Conservation (phyloP, 2,888 invertebrate genomes). For the Vanessa cardui region DNA sequence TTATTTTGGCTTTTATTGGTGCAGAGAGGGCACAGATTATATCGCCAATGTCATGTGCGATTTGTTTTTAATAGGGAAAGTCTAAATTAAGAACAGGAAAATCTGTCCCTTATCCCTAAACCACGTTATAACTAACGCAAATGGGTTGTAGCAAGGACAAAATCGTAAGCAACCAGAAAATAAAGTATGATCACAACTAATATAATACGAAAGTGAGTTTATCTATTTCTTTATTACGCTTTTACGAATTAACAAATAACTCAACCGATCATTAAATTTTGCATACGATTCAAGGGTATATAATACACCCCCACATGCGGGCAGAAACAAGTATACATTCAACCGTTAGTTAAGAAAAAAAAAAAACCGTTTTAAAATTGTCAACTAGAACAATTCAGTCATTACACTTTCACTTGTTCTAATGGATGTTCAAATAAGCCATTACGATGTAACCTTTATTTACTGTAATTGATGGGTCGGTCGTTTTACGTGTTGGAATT, state of each 20-base stretch:
- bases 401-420: constrained; percentile 23
- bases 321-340: background rate
- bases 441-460: constrained; percentile 16
- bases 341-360: background rate
- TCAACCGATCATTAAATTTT: no score
- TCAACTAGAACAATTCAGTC: no score
- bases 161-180: background rate
- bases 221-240: no score
- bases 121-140: background rate
- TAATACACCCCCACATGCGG: no score
- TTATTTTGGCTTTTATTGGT: no score
- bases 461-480: constrained; percentile 12
- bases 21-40: no score
- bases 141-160: background rate
- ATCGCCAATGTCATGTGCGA: no score
- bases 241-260: no score
- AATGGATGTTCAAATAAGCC: constrained; percentile 20
- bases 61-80: background rate
- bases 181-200: no score
- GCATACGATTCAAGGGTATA: no score
- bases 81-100: constrained; percentile 1
- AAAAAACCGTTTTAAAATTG: background rate
- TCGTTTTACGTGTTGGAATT: constrained; percentile 20
- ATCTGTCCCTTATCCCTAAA: background rate
- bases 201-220: no score